Evolutionary conservation across 2,888 invertebrate genomes (phyloP).

Genomic region (Syrista parreyssii): DNA sequence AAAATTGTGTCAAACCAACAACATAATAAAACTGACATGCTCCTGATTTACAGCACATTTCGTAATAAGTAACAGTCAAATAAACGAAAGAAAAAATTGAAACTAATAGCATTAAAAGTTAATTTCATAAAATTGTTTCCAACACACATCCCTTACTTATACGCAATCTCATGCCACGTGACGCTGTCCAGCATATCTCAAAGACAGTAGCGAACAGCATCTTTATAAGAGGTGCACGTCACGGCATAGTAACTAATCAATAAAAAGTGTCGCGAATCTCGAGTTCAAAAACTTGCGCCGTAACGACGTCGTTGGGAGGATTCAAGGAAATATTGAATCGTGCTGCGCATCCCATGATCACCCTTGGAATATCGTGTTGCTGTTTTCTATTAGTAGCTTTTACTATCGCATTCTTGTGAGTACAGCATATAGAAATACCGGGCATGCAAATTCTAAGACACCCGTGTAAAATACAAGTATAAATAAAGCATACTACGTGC

Average conservation of each 20-base stretch:
- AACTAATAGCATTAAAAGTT: neutral
- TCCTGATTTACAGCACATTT: too few species aligned
- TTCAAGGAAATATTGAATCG: neutral
- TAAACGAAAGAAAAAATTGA: neutral
- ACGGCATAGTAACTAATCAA: neutral
- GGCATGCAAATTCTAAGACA: neutral
- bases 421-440: neutral
- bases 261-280: neutral
- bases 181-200: neutral
- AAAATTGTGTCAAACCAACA: too few species aligned
- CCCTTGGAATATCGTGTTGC: neutral
- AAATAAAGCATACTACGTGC: neutral
- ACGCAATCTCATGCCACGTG: neutral
- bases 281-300: neutral
- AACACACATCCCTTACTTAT: neutral
- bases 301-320: neutral
- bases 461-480: neutral
- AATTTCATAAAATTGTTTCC: neutral
- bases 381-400: neutral
- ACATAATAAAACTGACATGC: too few species aligned
- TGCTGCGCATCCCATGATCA: neutral
- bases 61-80: too few species aligned
- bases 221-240: neutral
- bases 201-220: neutral
- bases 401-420: neutral